A percentile compares a stretch with the other conserved stretches of the same genome.
These are phyloP conservation scores for Diabrotica virgifera DNA, from an alignment of 1,140 invertebrate species.

Conservation along the genomic window DNA sequence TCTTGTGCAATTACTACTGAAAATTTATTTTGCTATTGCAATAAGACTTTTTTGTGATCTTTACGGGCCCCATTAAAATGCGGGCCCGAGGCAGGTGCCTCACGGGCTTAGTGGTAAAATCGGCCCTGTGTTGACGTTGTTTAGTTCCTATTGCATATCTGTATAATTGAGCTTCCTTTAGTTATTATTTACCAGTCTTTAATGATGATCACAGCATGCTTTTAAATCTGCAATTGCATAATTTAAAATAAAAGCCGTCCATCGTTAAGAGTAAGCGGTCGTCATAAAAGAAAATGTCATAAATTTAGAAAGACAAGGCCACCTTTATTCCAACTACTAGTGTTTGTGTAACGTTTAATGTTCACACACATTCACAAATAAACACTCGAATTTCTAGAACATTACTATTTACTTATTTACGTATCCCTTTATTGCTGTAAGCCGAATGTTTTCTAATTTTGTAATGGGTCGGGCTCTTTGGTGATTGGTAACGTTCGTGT, in stretches of 20 bases:
- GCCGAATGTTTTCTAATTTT: slow-evolving; percentile 38
- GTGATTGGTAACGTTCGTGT: slow-evolving; percentile 14
- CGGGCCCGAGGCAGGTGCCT: too few relatives aligned
- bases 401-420: slow-evolving; percentile 46
- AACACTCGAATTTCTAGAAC: slow-evolving; percentile 46
- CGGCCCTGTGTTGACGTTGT: too few relatives aligned
- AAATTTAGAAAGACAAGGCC: slow-evolving; percentile 20
- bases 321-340: slow-evolving; percentile 22
- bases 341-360: slow-evolving; percentile 43
- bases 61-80: too few relatives aligned
- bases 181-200: too few relatives aligned
- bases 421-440: slow-evolving; percentile 41
- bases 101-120: too few relatives aligned
- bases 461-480: slow-evolving; percentile 25
- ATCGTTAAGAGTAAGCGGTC: neutral
- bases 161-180: too few relatives aligned
- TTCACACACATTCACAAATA: slow-evolving; percentile 44
- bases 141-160: too few relatives aligned
- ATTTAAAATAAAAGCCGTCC: neutral
- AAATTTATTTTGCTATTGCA: too few relatives aligned
- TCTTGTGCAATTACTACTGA: too few relatives aligned
- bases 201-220: too few relatives aligned
- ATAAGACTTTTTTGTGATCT: too few relatives aligned
- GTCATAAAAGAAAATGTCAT: slow-evolving; percentile 9
- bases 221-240: too few relatives aligned